Conservation (phyloP, 2,113 vertebrate species). For the Coregonus clupeaformis region DNA sequence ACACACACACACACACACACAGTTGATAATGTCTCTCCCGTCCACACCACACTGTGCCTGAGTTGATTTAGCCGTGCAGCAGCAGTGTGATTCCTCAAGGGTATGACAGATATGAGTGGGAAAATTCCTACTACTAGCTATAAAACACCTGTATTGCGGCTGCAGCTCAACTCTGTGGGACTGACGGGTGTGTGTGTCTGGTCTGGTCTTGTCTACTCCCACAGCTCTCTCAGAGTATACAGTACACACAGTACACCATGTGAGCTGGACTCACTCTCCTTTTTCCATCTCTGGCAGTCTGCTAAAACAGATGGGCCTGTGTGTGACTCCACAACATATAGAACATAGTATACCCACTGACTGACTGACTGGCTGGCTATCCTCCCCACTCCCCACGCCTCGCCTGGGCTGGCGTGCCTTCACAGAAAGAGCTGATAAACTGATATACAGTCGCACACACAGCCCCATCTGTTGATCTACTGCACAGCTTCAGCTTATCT, state of each 20-base stretch:
- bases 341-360: no score
- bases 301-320: no score
- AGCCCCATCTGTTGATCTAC: slow-evolving; percentile 54
- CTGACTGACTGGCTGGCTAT: no score
- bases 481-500: slow-evolving; percentile 35
- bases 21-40: not conserved
- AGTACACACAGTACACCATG: not conserved
- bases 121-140: not conserved
- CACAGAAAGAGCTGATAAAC: slow-evolving; percentile 9
- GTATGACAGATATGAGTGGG: not conserved
- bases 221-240: not conserved
- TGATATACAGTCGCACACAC: slow-evolving; percentile 20
- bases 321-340: not conserved
- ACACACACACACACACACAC: slow-evolving; percentile 14
- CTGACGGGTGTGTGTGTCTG: slow-evolving; percentile 4
- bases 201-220: not conserved
- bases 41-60: slow-evolving; percentile 23
- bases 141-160: slow-evolving; percentile 12
- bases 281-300: no score
- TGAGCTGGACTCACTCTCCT: not conserved
- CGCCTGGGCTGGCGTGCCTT: not conserved
- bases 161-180: slow-evolving; percentile 1
- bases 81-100: not conserved
- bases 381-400: not conserved
- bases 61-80: not conserved